phyloP scores from a whole-genome alignment of 2,113 vertebrate species.

The Panthera tigris region DNA sequence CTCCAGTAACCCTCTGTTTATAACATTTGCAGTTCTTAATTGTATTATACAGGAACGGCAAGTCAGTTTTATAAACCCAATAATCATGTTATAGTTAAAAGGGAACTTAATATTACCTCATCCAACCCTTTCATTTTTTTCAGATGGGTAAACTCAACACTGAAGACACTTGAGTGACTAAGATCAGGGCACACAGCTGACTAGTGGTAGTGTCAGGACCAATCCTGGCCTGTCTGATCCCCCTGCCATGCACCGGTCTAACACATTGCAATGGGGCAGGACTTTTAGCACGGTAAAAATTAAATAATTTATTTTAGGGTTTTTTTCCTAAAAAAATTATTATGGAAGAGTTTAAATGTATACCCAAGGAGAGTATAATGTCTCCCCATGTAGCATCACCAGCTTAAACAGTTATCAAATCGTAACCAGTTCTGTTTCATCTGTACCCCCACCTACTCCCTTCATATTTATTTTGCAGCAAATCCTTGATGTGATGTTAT shows the following conservation, averaged over 20 bases:
- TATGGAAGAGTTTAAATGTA: neutral
- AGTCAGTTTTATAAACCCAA: neutral
- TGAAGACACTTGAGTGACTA: neutral
- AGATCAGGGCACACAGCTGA: neutral
- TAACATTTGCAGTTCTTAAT: neutral
- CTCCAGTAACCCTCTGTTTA: too few relatives aligned
- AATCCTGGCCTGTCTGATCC: neutral
- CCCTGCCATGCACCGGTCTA: neutral
- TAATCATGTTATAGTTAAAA: neutral
- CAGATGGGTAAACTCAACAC: neutral
- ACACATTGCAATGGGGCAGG: neutral
- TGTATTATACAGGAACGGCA: neutral
- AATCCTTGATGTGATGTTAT: neutral
- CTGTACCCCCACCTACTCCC: neutral
- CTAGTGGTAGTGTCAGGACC: neutral
- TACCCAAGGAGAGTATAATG: neutral
- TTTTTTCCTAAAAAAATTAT: neutral
- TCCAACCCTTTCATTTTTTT: neutral
- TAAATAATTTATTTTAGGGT: slow-evolving; percentile 42
- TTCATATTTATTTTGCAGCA: neutral
- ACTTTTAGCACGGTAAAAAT: neutral
- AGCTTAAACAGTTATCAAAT: neutral
- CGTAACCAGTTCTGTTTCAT: neutral
- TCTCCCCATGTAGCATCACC: neutral
- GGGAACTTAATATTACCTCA: neutral